Percentiles rank a stretch among this genome's conserved stretches.
phyloP scores from a whole-genome alignment of 2,888 invertebrate genomes.

The Andrena minutula region DNA sequence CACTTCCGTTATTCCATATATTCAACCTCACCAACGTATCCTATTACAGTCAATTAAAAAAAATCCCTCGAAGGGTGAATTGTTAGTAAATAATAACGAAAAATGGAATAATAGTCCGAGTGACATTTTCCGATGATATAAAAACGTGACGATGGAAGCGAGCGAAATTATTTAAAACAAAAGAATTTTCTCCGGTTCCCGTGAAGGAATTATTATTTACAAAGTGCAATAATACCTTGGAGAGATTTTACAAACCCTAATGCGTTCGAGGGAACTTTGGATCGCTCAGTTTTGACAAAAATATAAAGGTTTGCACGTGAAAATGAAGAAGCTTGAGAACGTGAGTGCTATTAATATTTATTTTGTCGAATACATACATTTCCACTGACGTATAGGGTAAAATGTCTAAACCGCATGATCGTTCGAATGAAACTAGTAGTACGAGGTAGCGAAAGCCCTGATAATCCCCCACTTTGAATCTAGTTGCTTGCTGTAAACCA shows the following conservation, averaged over 20 bases:
- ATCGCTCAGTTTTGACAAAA: neutral
- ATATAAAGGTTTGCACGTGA: neutral
- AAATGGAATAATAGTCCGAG: no score
- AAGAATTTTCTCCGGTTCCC: no score
- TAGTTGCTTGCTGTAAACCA: slow-evolving; percentile 52
- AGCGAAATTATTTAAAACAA: no score
- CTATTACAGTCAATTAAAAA: neutral
- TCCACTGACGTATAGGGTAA: slow-evolving; percentile 9
- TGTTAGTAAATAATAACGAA: no score
- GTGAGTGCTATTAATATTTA: slow-evolving; percentile 11
- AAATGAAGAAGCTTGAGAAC: neutral
- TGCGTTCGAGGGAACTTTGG: neutral
- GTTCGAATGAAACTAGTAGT: slow-evolving; percentile 63
- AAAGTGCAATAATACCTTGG: no score
- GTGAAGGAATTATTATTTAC: no score
- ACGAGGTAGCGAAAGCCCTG: slow-evolving; percentile 59
- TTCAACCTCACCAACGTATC: slow-evolving; percentile 13
- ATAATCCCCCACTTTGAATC: slow-evolving; percentile 56
- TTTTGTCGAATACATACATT: slow-evolving; percentile 12
- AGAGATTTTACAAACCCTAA: no score
- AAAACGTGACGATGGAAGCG: no score
- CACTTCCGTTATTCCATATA: neutral
- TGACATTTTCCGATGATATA: no score
- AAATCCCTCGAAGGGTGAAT: slow-evolving; percentile 3
- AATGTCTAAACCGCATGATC: slow-evolving; percentile 58